A percentile compares a stretch with the other conserved stretches of the same genome.
Evolutionary conservation across 1,140 invertebrate species (phyloP).

Genomic region (Pseudachorutes palmiensis): DNA sequence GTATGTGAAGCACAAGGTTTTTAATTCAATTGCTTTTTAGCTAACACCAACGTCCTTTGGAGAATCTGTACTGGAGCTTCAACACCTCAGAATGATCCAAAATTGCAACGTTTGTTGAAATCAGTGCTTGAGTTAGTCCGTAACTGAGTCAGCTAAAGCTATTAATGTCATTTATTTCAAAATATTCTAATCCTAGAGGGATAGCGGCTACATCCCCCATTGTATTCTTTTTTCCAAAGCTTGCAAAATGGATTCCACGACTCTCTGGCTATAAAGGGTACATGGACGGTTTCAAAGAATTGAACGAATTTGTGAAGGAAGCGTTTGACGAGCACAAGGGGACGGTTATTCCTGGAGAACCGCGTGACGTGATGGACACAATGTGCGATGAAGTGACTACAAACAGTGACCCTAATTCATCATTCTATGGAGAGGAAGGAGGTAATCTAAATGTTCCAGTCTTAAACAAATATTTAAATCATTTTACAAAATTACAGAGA

Average conservation of each 20-base stretch:
- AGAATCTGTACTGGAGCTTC: neutral
- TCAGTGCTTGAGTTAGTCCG: neutral
- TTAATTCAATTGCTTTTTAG: too few species aligned
- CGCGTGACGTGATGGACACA: constrained; percentile 5
- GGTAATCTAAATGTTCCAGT: neutral
- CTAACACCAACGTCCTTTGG: neutral
- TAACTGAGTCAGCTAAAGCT: too few species aligned
- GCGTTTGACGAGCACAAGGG: too few species aligned
- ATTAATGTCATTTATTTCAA: too few species aligned
- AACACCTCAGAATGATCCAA: neutral
- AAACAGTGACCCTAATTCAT: constrained; percentile 15
- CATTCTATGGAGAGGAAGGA: constrained; percentile 13
- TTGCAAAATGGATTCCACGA: too few species aligned
- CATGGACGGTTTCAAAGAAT: too few species aligned
- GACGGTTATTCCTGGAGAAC: neutral
- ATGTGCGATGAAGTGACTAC: constrained; percentile 1
- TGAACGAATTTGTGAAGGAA: too few species aligned
- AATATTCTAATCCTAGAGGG: too few species aligned
- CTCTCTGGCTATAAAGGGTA: too few species aligned
- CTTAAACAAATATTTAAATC: neutral
- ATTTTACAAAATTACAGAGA: neutral
- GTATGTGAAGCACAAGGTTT: too few species aligned
- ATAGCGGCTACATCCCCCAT: too few species aligned
- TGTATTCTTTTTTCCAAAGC: too few species aligned
- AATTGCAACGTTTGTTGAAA: neutral